Base-by-base conservation (phyloP, 2,888 invertebrate genomes). In the Therioaphis trifolii region DNA sequence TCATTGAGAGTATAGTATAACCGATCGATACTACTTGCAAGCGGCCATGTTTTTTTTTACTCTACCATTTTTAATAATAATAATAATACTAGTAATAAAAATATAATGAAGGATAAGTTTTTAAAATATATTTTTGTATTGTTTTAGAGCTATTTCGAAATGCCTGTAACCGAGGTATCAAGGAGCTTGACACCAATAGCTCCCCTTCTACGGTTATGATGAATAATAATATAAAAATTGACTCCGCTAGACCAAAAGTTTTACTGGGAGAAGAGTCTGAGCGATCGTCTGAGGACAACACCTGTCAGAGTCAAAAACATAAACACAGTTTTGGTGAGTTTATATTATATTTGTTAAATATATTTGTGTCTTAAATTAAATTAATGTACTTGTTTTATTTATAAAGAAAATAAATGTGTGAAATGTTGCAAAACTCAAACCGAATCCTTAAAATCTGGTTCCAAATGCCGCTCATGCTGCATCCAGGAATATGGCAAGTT, bases 241-340 rank as follows among this genome's bases (percentile, higher is more conserved):
- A 82, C 40, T 63, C 82, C 74, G 82, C 82, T 74, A 74, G 82
- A 82, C 82, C 82, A 63, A 82, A 82, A 66, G 82, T 74, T 49
- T 82, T 82, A 82, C 35, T 24, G 15, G 82, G 49, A 82, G 82
- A 82, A 82, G 74, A 82, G 82, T 82, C 82, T 82, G 82, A 74
- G 82, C 82, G 74, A 82, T 52, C 21, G 7, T 74, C 82, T 27
- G 63, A 82, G 18, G 74, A 82, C 40, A 82, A 74, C 21, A 18
- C 72, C 18, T 74, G 63, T 74, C 24, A 46, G 52, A 11, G 72
- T 74, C 82, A 72, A 74, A 82, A 72, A 29, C 63, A 74, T 27
- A 72, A 63, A 24, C 29, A 82, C 14, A 82, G 18, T 74, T 63
- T 66, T 24, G 72, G 82, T 82, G 14, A 74, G 27, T 46, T 63